A percentile compares a stretch with the other conserved stretches of the same genome.
Evolutionary conservation across 2,888 invertebrate species (phyloP).

Genomic region (Phyto melanocephala): DNA sequence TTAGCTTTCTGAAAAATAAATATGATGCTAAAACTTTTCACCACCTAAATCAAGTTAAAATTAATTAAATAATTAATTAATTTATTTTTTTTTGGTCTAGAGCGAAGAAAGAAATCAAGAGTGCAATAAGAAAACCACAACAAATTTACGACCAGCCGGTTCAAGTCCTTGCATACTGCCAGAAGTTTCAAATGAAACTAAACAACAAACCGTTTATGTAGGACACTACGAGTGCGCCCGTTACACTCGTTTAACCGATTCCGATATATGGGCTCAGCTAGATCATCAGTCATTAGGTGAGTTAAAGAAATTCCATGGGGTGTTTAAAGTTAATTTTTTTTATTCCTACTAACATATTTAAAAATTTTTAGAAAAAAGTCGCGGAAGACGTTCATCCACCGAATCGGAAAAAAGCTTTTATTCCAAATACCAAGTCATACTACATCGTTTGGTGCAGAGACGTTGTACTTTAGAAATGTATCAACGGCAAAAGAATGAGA

Average conservation of each 20-base stretch:
- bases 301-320: too few relatives aligned
- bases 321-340: too few relatives aligned
- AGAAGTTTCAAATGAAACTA: conserved; percentile 72
- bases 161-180: conserved; percentile 85
- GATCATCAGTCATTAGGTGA: conserved; percentile 77
- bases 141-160: conserved; percentile 84
- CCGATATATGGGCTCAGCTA: conserved; percentile 84
- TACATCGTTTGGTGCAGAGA: conserved; percentile 93
- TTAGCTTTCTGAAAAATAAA: too few relatives aligned
- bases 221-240: conserved; percentile 86
- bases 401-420: conserved; percentile 92
- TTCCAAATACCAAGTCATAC: conserved; percentile 90
- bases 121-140: conserved; percentile 84
- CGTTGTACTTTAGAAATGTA: conserved; percentile 95
- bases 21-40: too few relatives aligned
- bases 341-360: too few relatives aligned
- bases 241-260: conserved; percentile 88
- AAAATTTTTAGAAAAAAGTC: conserved; percentile 73
- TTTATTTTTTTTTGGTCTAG: conserved; percentile 64
- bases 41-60: too few relatives aligned
- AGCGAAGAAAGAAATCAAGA: conserved; percentile 87
- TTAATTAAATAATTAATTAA: too few relatives aligned
- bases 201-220: conserved; percentile 84
- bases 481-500: conserved; percentile 88
- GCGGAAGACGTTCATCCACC: conserved; percentile 82